phyloP scores from a whole-genome alignment of 2,888 invertebrate genomes.

The Ornithoptera priamus region DNA sequence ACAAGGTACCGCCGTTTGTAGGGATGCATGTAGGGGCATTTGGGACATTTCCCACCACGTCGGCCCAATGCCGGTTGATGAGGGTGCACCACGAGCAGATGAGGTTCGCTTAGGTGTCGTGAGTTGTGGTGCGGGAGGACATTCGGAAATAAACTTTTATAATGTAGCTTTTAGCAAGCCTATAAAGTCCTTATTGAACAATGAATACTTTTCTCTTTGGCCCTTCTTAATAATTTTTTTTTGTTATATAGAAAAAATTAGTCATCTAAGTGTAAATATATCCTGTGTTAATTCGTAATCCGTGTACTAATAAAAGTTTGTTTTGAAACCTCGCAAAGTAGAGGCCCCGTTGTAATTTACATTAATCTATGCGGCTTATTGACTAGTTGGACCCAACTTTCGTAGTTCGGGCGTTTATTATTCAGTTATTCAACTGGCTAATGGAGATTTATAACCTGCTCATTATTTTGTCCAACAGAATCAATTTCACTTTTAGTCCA shows the following conservation, averaged over 20 bases:
- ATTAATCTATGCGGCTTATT: slow-evolving; percentile 30
- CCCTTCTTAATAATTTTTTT: not conserved
- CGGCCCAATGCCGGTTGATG: no score
- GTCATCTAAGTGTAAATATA: not conserved
- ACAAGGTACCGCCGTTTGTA: no score
- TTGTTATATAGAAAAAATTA: not conserved
- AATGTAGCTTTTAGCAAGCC: no score
- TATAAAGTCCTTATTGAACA: no score
- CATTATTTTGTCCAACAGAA: slow-evolving; percentile 45
- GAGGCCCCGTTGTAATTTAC: slow-evolving; percentile 26
- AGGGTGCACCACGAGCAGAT: no score
- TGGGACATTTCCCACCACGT: no score
- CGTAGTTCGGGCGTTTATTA: slow-evolving; percentile 42
- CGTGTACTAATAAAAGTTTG: slow-evolving; percentile 14
- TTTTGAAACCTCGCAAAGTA: slow-evolving; percentile 18
- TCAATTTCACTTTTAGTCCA: slow-evolving; percentile 43
- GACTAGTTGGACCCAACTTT: slow-evolving; percentile 33
- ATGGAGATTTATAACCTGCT: slow-evolving; percentile 46
- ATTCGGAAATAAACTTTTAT: no score
- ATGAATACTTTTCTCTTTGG: no score
- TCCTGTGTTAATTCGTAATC: not conserved
- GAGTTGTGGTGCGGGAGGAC: no score
- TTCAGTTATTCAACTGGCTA: slow-evolving; percentile 40
- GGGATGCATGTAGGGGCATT: no score
- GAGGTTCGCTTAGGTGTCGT: no score